Evolutionary conservation across 1,140 invertebrate genomes (phyloP).

Genomic region (Diorhabda carinulata): DNA sequence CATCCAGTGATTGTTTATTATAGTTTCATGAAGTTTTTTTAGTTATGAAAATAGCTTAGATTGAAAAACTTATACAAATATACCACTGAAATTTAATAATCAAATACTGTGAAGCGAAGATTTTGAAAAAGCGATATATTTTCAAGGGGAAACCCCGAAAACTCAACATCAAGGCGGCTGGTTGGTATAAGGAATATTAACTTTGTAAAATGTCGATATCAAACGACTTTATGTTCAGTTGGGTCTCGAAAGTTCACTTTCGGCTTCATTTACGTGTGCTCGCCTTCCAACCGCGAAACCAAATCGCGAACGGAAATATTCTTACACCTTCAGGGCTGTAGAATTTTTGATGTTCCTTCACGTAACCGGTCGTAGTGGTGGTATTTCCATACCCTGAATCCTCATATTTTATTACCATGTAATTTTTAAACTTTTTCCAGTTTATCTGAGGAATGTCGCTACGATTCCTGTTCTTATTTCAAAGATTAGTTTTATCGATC

Average conservation of each 20-base stretch:
- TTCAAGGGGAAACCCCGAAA: background rate
- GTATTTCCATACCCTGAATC: background rate
- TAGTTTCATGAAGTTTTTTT: no score
- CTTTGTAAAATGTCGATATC: constrained; percentile 13
- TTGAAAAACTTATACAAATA: no score
- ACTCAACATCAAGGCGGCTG: background rate
- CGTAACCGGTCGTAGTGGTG: background rate
- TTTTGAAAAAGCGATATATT: background rate
- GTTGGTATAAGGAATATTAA: constrained; percentile 12
- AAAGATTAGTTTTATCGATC: no score
- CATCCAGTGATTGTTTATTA: no score
- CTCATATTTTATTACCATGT: constrained; percentile 7
- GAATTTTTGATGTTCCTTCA: constrained; percentile 9
- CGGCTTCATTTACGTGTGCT: constrained; percentile 4
- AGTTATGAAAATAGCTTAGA: no score
- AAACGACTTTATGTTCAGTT: constrained; percentile 9
- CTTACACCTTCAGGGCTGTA: constrained; percentile 6
- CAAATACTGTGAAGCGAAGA: no score
- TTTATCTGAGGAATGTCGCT: background rate
- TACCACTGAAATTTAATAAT: no score
- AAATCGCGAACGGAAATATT: constrained; percentile 1
- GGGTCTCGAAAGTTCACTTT: constrained; percentile 8
- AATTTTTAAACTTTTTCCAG: constrained; percentile 8
- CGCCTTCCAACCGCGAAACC: background rate
- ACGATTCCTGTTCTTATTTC: background rate